Conservation (phyloP, 2,888 invertebrate species). For the Pammene fasciana region DNA sequence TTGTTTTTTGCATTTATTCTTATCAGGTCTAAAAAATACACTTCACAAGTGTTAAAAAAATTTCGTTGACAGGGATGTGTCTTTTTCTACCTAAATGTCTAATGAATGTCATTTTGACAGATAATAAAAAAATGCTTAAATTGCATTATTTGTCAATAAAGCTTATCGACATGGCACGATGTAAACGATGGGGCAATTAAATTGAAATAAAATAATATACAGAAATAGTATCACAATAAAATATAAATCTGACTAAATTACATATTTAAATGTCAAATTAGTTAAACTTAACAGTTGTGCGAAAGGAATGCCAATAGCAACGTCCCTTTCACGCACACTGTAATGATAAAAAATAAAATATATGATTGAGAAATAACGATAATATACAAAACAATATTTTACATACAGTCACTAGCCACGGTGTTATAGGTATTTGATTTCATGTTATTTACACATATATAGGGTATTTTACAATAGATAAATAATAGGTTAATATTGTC, state of each 20-base stretch:
- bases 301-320: slow-evolving; percentile 5
- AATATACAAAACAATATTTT: slow-evolving; percentile 44
- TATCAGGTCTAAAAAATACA: slow-evolving; percentile 21
- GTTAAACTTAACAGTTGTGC: slow-evolving; percentile 8
- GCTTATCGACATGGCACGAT: slow-evolving; percentile 52
- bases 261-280: slow-evolving; percentile 11
- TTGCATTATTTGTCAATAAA: slow-evolving; percentile 37
- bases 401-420: slow-evolving; percentile 50
- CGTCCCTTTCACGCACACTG: slow-evolving; percentile 4
- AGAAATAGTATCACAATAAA: slow-evolving; percentile 30
- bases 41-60: slow-evolving; percentile 12
- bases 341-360: too few relatives aligned
- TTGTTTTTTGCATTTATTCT: slow-evolving; percentile 7
- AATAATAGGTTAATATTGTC: slow-evolving; percentile 64
- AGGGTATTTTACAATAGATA: slow-evolving; percentile 50
- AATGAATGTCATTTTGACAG: slow-evolving; percentile 1
- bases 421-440: slow-evolving; percentile 24
- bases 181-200: slow-evolving; percentile 44
- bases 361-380: not conserved
- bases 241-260: slow-evolving; percentile 1
- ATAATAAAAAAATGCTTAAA: slow-evolving; percentile 1
- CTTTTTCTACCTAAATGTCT: not conserved
- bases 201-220: slow-evolving; percentile 24
- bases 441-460: slow-evolving; percentile 52
- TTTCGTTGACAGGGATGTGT: slow-evolving; percentile 19